phyloP scores from a whole-genome alignment of 35 echinoderm and acorn worm species.

The Ptychodera flava region DNA sequence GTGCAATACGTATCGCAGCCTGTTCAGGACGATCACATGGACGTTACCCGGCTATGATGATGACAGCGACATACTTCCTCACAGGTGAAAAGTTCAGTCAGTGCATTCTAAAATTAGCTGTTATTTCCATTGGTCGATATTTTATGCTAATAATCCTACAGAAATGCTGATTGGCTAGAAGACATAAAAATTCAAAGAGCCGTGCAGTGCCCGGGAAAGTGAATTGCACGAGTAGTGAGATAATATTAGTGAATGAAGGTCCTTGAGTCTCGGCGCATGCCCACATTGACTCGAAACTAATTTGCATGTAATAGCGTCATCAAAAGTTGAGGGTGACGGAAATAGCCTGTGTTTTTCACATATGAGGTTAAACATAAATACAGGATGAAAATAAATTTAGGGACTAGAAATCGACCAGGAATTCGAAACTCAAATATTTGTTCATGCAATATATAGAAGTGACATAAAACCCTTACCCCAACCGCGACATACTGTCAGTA shows the following conservation, averaged over 20 bases:
- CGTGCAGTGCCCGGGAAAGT: not conserved
- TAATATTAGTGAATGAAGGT: not conserved
- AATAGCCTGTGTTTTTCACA: too few relatives aligned
- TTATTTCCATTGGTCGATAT: not conserved
- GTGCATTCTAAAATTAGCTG: not conserved
- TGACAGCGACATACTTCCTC: not conserved
- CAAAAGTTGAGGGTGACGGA: too few relatives aligned
- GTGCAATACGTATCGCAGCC: too few relatives aligned
- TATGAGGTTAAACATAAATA: too few relatives aligned
- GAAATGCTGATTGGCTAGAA: not conserved
- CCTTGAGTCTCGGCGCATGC: not conserved
- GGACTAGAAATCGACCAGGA: too few relatives aligned
- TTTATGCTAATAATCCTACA: not conserved
- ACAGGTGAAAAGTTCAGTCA: not conserved
- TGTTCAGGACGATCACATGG: not conserved
- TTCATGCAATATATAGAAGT: too few relatives aligned
- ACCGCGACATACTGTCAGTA: too few relatives aligned
- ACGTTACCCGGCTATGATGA: not conserved
- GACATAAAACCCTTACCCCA: too few relatives aligned
- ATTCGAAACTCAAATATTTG: too few relatives aligned
- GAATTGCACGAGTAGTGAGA: not conserved
- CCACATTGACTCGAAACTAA: too few relatives aligned
- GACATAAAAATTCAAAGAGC: not conserved
- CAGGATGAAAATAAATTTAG: too few relatives aligned
- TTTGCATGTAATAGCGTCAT: too few relatives aligned